Percentiles rank a stretch among this genome's conserved stretches.
phyloP scores from a whole-genome alignment of 2,113 vertebrate species.

The Paratilapia polleni region DNA sequence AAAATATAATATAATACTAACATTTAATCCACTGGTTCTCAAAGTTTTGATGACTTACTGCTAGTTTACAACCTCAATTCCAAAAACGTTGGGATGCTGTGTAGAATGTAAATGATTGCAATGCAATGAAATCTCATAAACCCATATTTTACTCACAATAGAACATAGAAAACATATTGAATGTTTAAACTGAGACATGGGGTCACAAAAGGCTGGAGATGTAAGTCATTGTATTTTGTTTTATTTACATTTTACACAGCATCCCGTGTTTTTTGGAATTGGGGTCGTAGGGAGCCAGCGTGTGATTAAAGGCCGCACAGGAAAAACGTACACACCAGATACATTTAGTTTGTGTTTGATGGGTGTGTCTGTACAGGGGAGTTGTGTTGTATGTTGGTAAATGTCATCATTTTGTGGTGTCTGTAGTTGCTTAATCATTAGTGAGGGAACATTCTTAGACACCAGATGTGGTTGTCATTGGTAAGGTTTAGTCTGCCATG shows the following conservation, averaged over 20 bases:
- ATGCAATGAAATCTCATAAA: no score
- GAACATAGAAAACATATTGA: no score
- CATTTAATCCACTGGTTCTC: no score
- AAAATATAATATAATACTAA: no score
- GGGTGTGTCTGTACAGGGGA: neutral
- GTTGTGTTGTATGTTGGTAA: neutral
- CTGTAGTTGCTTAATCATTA: neutral
- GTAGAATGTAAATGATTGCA: no score
- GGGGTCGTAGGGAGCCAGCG: neutral
- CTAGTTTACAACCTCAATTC: no score
- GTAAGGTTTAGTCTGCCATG: neutral
- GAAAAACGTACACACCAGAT: neutral
- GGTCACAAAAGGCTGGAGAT: neutral
- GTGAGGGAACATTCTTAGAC: neutral
- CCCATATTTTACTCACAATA: no score
- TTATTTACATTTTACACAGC: neutral
- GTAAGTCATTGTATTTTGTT: no score
- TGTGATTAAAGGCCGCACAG: neutral
- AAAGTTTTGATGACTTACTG: no score
- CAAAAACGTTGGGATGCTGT: no score
- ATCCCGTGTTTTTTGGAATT: neutral
- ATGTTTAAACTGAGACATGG: neutral
- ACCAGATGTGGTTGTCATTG: neutral
- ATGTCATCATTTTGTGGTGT: no score
- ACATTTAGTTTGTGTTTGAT: neutral